Evolutionary conservation across 1,140 invertebrate genomes (phyloP).

Genomic region (Plutomurus gul): DNA sequence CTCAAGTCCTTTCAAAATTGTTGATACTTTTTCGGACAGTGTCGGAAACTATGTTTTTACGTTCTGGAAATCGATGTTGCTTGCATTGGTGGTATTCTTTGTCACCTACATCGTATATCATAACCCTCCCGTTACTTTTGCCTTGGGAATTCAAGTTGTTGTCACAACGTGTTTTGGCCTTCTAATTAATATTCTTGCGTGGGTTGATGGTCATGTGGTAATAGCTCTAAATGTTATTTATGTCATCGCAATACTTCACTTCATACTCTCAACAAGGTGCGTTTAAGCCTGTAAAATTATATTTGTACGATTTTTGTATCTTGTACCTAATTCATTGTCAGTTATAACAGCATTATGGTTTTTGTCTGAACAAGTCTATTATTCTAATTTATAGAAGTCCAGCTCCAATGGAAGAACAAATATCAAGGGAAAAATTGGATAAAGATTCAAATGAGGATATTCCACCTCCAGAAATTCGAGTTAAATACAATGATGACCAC

Average conservation of each 20-base stretch:
- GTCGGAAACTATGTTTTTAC: conserved; percentile 68
- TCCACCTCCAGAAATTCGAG: background rate
- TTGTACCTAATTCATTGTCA: too few species aligned
- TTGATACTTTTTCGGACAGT: conserved; percentile 71
- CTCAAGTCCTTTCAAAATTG: conserved; percentile 72
- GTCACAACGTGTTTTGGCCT: background rate
- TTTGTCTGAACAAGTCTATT: too few species aligned
- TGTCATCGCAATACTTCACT: background rate
- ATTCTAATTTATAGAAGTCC: too few species aligned
- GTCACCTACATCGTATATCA: conserved; percentile 49
- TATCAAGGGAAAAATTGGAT: background rate
- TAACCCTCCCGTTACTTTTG: conserved; percentile 51
- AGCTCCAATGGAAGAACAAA: background rate
- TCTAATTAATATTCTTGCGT: conserved; percentile 25
- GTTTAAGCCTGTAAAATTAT: background rate
- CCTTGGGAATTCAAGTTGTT: conserved; percentile 10
- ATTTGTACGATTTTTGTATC: background rate
- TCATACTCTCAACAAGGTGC: background rate
- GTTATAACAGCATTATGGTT: too few species aligned
- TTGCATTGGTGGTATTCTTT: conserved; percentile 52
- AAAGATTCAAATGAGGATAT: background rate
- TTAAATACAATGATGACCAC: background rate
- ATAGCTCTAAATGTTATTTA: conserved; percentile 41
- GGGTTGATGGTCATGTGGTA: conserved; percentile 44
- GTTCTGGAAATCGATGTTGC: conserved; percentile 65